These are phyloP conservation scores for Frankliniella fusca DNA, from an alignment of 2,888 invertebrate species.

Conservation along the genomic window DNA sequence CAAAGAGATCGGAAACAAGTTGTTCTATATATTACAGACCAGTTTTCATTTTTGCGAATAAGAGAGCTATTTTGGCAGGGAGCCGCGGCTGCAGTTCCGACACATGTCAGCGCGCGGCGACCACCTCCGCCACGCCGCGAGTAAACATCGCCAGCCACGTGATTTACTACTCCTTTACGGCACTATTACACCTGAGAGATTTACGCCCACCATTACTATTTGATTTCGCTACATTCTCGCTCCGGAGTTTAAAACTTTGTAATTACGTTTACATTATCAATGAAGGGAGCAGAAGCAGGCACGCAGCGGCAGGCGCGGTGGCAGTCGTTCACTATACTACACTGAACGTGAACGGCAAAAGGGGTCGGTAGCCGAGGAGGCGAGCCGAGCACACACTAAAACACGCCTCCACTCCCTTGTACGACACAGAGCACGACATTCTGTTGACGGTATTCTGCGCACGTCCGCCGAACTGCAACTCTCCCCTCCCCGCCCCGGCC, in stretches of 20 bases:
- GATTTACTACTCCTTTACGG: constrained; percentile 13
- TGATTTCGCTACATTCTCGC: background rate
- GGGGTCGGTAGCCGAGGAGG: no score
- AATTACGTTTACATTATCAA: constrained; percentile 15
- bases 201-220: constrained; percentile 17
- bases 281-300: background rate
- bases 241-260: background rate
- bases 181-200: constrained; percentile 16
- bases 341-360: no score
- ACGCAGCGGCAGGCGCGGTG: background rate
- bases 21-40: no score
- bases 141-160: background rate
- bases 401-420: no score
- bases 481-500: no score
- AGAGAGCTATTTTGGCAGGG: no score
- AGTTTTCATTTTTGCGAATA: no score
- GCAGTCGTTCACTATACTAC: background rate
- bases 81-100: background rate
- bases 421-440: background rate
- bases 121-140: background rate
- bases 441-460: background rate
- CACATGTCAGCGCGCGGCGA: background rate
- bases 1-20: no score
- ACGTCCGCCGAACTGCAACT: background rate
- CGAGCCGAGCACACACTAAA: no score